Base-by-base conservation (phyloP, 2,113 vertebrate genomes). In the Alexandromys fortis region DNA sequence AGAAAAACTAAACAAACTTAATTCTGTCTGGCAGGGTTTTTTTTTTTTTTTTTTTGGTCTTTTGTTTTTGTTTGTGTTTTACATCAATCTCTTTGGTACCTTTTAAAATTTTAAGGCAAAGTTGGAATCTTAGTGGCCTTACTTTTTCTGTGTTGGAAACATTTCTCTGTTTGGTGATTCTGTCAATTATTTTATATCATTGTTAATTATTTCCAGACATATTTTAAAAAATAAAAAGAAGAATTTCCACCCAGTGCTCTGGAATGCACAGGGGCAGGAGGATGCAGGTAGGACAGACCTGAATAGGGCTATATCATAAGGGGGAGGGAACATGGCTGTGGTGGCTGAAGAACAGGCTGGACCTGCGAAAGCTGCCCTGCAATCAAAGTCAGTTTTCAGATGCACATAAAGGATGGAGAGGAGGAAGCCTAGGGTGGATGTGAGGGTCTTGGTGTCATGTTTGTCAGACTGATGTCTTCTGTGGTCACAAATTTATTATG, bases 371-470 rank as follows among this genome's bases (percentile, higher is more conserved):
- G 33, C 33, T n/a, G 4, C 67, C 16, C 33, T 16, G 3, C 12
- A 52, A 72, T 72, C 47, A n/a, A 26, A 52, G 45, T n/a, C 13
- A 21, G 30, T 10, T 35, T 4, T 38, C 14, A 26, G 47, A 38
- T 24, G 33, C 49, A 26, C 11, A 14, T 55, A 72, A n/a, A 3
- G 21, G 99, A 99, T 98, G 99, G 99, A 96, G 99, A 99, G 98
- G 99, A 99, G 98, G 99, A 99, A 98, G 99, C 99, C 26, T 99
- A 99, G 0, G 99, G 99, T 94, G 99, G 99, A 98, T 99, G 99
- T 97, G 99, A 99, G 97, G 99, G 99, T 97, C 99, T 99, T 85
- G 99, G 99, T 98, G 99, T 99, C 90, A 99, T 99, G 99, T 99
- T 99, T 93, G 99, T 99, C 96, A 99, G 99, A 95, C 96, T 99